phyloP scores from a whole-genome alignment of 2,797 vertebrate species.

The Muscicapa striata region DNA sequence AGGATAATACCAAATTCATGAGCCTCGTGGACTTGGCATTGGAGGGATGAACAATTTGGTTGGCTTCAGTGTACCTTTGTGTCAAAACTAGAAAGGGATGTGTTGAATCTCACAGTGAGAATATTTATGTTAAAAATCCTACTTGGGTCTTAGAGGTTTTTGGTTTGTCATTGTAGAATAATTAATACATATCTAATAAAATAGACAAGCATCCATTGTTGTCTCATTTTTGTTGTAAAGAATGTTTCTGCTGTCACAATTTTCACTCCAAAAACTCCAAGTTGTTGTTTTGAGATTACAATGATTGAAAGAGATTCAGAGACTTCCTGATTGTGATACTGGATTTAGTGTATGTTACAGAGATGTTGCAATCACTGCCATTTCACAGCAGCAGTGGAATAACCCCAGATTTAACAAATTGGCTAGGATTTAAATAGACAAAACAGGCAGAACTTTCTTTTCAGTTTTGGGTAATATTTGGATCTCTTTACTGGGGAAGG shows the following conservation, averaged over 20 bases:
- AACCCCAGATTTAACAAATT: neutral
- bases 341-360: neutral
- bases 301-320: neutral
- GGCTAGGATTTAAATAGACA: neutral
- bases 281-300: neutral
- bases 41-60: neutral
- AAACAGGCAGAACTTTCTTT: neutral
- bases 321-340: neutral
- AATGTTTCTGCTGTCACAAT: neutral
- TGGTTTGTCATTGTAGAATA: neutral
- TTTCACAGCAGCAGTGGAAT: neutral
- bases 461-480: neutral
- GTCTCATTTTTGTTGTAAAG: neutral
- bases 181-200: neutral
- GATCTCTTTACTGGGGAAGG: neutral
- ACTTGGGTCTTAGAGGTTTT: neutral
- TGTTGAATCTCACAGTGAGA: neutral
- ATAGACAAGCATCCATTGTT: neutral
- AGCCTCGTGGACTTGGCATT: neutral
- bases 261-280: neutral
- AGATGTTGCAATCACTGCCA: neutral
- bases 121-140: neutral
- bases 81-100: neutral
- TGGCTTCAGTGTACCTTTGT: rapidly evolving
- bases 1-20: neutral